phyloP scores from a whole-genome alignment of 92 coral and sea anemone genomes.

The Epizoanthus scotinus region DNA sequence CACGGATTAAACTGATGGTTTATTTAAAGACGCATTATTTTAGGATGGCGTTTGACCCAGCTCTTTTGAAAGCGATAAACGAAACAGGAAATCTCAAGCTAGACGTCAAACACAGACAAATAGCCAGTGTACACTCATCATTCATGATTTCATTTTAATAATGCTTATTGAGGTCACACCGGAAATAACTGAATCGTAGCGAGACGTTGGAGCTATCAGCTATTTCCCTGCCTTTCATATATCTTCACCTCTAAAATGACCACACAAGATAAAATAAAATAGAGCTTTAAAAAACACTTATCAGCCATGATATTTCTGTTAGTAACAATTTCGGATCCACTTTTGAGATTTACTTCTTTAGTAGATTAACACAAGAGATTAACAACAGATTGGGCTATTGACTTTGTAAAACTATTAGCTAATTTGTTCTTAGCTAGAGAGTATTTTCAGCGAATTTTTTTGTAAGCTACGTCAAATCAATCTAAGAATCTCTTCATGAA shows the following conservation, averaged over 20 bases:
- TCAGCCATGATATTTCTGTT: not conserved
- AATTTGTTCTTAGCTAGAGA: conserved; percentile 1
- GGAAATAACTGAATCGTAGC: conserved; percentile 76
- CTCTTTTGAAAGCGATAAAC: conserved; percentile 17
- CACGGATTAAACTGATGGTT: conserved; percentile 13
- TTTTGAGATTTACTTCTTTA: not conserved
- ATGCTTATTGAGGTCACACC: conserved; percentile 51
- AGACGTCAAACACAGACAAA: conserved; percentile 75
- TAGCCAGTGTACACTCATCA: conserved; percentile 43
- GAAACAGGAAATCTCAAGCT: conserved; percentile 76
- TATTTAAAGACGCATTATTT: conserved; percentile 49
- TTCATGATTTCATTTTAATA: conserved; percentile 75
- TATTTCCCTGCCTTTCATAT: not conserved
- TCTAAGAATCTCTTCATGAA: not conserved
- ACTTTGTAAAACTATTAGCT: conserved; percentile 29
- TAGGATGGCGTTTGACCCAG: conserved; percentile 51
- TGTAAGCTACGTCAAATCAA: not conserved
- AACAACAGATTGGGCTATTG: conserved; percentile 32
- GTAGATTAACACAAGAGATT: conserved; percentile 28
- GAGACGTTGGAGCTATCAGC: conserved; percentile 11
- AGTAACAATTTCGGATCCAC: not conserved
- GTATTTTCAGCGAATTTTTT: not conserved
- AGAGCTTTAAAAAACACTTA: not conserved
- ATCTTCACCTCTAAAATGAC: not conserved
- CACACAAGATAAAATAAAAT: not conserved